Evolutionary conservation across 2,888 invertebrate genomes (phyloP).

Genomic region (Melieria picta): DNA sequence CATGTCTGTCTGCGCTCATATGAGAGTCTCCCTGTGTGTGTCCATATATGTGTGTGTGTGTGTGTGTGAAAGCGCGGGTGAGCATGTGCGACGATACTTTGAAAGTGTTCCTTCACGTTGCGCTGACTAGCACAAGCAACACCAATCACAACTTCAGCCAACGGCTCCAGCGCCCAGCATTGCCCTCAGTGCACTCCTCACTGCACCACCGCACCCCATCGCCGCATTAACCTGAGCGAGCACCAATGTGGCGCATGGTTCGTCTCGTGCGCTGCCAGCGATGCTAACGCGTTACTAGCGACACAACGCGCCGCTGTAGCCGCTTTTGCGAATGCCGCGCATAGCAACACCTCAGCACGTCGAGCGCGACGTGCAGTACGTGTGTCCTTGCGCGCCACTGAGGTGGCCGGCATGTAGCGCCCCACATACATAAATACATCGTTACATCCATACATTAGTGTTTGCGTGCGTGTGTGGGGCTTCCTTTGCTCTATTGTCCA

Average conservation of each 20-base stretch:
- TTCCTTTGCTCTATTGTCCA: neutral
- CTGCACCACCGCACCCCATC: neutral
- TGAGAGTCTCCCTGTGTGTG: too few species aligned
- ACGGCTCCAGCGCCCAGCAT: slow-evolving; percentile 23
- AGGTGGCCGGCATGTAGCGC: slow-evolving; percentile 11
- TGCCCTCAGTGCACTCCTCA: slow-evolving; percentile 6
- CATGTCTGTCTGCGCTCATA: neutral
- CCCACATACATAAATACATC: slow-evolving; percentile 30
- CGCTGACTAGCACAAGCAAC: neutral
- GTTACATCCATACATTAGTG: slow-evolving; percentile 5
- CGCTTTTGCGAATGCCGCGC: slow-evolving; percentile 17
- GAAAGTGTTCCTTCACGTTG: neutral
- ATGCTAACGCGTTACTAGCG: neutral
- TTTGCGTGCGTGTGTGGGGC: neutral
- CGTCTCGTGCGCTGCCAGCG: slow-evolving; percentile 27
- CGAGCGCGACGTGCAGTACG: neutral
- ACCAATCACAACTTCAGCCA: neutral
- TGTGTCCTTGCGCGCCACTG: neutral
- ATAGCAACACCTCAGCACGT: slow-evolving; percentile 33
- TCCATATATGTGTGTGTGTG: too few species aligned
- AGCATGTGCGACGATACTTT: neutral
- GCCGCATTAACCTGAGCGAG: neutral
- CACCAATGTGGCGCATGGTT: slow-evolving; percentile 6
- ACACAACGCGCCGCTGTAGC: neutral
- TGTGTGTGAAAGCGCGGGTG: neutral